Percentiles rank a stretch among this genome's conserved stretches.
These are phyloP conservation scores for Cheirogaleus major DNA, from an alignment of 2,797 vertebrate genomes.

Conservation along the genomic window DNA sequence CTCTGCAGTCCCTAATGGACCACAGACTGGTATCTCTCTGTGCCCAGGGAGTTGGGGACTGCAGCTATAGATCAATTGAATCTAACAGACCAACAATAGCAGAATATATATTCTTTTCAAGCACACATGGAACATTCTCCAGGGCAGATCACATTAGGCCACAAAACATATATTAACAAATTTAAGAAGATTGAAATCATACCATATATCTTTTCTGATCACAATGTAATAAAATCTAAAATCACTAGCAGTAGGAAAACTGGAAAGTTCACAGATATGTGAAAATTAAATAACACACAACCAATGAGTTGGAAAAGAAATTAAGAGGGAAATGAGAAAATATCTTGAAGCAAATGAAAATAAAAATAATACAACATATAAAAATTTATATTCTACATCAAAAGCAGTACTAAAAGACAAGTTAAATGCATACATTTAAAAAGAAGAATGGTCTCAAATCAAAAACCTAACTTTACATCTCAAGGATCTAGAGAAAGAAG, in stretches of 20 bases:
- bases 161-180: not conserved
- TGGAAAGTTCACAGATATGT: not conserved
- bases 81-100: not conserved
- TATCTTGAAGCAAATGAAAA: not conserved
- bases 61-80: not conserved
- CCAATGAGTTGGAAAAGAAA: not conserved
- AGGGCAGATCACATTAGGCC: not conserved
- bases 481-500: not conserved
- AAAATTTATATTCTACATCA: not conserved
- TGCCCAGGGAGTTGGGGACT: too few species aligned
- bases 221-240: not conserved
- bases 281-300: not conserved
- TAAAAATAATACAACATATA: not conserved
- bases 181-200: not conserved
- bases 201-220: not conserved
- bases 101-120: not conserved
- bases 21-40: too few species aligned
- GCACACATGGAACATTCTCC: not conserved
- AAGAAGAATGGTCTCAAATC: not conserved
- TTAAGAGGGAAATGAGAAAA: not conserved
- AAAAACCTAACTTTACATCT: not conserved
- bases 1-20: too few species aligned
- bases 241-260: not conserved
- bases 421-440: not conserved
- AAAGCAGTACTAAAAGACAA: not conserved